Percentiles rank a stretch among this genome's conserved stretches.
Evolutionary conservation across 1,140 invertebrate genomes (phyloP).

Genomic region (Coenobita brevimanus): DNA sequence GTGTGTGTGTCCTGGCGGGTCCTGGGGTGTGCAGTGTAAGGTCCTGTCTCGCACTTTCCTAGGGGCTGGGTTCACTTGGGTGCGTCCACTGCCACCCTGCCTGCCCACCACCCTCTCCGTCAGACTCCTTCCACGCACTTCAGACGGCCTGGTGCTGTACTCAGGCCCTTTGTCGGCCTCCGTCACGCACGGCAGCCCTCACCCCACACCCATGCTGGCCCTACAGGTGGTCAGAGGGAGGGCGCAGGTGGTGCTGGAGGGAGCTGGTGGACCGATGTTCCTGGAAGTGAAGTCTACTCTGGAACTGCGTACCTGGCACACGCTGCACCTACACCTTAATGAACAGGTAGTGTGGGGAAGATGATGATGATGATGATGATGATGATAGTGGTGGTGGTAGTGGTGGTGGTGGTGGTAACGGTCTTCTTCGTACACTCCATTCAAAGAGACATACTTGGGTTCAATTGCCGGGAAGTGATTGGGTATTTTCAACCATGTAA

Average conservation of each 20-base stretch:
- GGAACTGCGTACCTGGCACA: slow-evolving; percentile 34
- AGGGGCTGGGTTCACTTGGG: slow-evolving; percentile 27
- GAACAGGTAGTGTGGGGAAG: slow-evolving; percentile 39
- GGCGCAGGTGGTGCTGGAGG: slow-evolving; percentile 34
- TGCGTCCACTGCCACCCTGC: slow-evolving; percentile 29
- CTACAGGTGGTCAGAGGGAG: slow-evolving; percentile 26
- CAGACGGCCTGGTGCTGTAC: slow-evolving; percentile 31
- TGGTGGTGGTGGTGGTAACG: too few species aligned
- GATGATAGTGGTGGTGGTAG: too few species aligned
- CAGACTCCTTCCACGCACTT: not conserved
- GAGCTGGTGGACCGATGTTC: slow-evolving; percentile 2
- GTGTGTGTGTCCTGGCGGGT: slow-evolving; percentile 46
- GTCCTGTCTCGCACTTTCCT: slow-evolving; percentile 34
- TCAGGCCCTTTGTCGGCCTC: slow-evolving; percentile 28
- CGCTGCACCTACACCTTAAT: slow-evolving; percentile 8
- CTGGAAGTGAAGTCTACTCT: slow-evolving; percentile 9
- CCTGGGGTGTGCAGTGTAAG: too few species aligned
- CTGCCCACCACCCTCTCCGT: slow-evolving; percentile 39
- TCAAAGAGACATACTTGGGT: too few species aligned
- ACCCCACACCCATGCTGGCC: slow-evolving; percentile 33
- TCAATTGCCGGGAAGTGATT: too few species aligned
- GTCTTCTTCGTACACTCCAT: too few species aligned
- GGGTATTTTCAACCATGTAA: too few species aligned
- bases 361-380: too few species aligned
- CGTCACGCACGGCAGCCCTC: not conserved